A percentile compares a stretch with the other conserved stretches of the same genome.
Conservation (phyloP, 2,888 invertebrate species). For the Clistopyga incitator region DNA sequence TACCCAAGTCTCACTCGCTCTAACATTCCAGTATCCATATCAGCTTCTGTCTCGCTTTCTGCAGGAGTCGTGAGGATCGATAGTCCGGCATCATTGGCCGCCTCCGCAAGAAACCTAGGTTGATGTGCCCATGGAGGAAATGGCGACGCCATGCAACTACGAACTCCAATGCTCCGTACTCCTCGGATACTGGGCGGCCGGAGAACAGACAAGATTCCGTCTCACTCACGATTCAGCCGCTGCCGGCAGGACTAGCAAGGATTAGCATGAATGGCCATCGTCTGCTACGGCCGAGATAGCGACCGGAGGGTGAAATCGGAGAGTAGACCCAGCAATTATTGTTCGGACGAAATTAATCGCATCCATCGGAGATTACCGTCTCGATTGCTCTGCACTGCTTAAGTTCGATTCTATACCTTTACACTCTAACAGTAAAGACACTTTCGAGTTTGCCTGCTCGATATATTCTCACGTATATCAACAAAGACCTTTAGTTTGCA, state of each 20-base stretch:
- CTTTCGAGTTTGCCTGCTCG: slow-evolving; percentile 12
- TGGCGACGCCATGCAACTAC: slow-evolving; percentile 68
- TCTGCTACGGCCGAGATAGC: slow-evolving; percentile 78
- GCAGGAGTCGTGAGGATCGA: slow-evolving; percentile 76
- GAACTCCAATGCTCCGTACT: slow-evolving; percentile 65
- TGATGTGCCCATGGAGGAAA: slow-evolving; percentile 56
- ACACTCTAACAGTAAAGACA: slow-evolving; percentile 4
- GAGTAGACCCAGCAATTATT: slow-evolving; percentile 76
- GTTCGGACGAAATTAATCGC: slow-evolving; percentile 80
- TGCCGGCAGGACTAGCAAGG: slow-evolving; percentile 68
- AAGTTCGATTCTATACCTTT: slow-evolving; percentile 6
- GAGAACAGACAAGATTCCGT: slow-evolving; percentile 45
- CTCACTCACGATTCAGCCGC: slow-evolving; percentile 52
- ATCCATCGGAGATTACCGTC: slow-evolving; percentile 77
- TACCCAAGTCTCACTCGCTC: slow-evolving; percentile 67
- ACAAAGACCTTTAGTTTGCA: not conserved
- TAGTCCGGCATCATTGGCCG: slow-evolving; percentile 80
- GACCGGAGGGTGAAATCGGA: slow-evolving; percentile 67
- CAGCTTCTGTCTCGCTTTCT: slow-evolving; percentile 24
- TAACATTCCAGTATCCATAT: slow-evolving; percentile 15
- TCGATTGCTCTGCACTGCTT: slow-evolving; percentile 75
- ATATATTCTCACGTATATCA: not conserved
- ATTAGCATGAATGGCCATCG: slow-evolving; percentile 81
- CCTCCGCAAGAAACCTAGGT: slow-evolving; percentile 56
- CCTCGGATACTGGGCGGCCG: slow-evolving; percentile 14